phyloP scores from a whole-genome alignment of 2,797 vertebrate genomes.

The Serranus cabrilla region DNA sequence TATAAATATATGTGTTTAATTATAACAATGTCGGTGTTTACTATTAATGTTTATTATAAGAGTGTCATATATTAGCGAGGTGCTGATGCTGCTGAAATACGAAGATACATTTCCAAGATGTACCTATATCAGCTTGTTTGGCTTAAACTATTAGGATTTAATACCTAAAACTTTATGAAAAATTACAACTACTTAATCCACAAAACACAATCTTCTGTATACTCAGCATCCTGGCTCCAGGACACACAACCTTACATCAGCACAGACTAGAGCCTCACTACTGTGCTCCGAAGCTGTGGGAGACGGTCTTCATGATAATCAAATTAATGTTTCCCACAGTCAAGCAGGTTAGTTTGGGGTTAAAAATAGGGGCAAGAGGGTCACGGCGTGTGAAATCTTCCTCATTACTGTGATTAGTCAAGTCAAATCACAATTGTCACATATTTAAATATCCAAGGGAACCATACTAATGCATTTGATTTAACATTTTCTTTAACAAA shows the following conservation, averaged over 20 bases:
- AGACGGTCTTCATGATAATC: conserved; percentile 50
- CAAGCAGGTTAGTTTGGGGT: conserved; percentile 40
- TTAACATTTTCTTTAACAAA: conserved; percentile 12
- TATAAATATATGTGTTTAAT: conserved; percentile 9
- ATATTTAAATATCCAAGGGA: conserved; percentile 19
- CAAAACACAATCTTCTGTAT: conserved; percentile 13
- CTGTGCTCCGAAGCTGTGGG: conserved; percentile 22
- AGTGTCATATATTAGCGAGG: background rate
- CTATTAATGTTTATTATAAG: background rate
- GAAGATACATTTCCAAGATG: background rate
- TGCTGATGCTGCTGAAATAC: background rate
- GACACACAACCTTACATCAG: conserved; percentile 19
- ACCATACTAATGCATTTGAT: background rate
- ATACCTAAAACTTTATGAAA: background rate
- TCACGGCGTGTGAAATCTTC: conserved; percentile 29
- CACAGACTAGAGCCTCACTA: conserved; percentile 23
- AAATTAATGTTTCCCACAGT: conserved; percentile 55
- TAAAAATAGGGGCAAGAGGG: conserved; percentile 28
- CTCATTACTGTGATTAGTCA: conserved; percentile 39
- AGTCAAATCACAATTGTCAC: conserved; percentile 25
- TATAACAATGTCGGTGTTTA: conserved; percentile 7
- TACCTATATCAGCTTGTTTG: background rate
- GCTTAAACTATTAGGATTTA: conserved; percentile 15
- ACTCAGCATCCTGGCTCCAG: conserved; percentile 13
- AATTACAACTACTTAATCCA: background rate